Evolutionary conservation across 2,797 vertebrate species (phyloP).

Genomic region (Anolis apletophallus): DNA sequence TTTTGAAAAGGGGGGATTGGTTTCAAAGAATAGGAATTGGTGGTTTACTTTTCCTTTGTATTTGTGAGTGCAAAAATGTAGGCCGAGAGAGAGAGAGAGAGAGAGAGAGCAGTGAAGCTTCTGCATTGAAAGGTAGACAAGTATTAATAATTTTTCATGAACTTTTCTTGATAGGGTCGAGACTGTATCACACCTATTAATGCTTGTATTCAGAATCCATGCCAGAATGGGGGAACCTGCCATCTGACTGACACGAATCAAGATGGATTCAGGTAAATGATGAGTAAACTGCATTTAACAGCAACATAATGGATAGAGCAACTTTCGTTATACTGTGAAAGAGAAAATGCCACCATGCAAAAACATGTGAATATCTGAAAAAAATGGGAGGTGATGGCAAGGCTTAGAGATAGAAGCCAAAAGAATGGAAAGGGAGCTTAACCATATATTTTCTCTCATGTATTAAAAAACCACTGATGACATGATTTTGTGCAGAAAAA

Average conservation of each 20-base stretch:
- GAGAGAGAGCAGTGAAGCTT: not conserved
- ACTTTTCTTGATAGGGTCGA: conserved; percentile 82
- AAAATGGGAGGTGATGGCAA: not conserved
- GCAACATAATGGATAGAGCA: conserved; percentile 37
- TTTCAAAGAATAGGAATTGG: conserved; percentile 9
- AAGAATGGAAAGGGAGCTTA: not conserved
- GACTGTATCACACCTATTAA: conserved; percentile 94
- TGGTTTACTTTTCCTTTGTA: conserved; percentile 18
- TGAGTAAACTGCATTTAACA: conserved; percentile 37
- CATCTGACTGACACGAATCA: conserved; percentile 86
- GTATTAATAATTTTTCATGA: conserved; percentile 58
- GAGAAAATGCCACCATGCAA: conserved; percentile 37
- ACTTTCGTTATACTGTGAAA: conserved; percentile 36
- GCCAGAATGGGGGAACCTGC: conserved; percentile 92
- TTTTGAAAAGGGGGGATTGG: not conserved
- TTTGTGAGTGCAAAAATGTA: not conserved
- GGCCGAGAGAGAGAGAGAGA: fast-evolving
- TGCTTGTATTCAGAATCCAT: conserved; percentile 92
- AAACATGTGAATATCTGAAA: not conserved
- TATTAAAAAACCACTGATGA: too few species aligned
- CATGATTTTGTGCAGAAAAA: not conserved
- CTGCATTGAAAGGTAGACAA: not conserved
- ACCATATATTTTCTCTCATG: too few species aligned
- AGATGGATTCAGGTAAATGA: conserved; percentile 90
- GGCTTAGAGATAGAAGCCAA: too few species aligned